A percentile compares a stretch with the other conserved stretches of the same genome.
phyloP scores from a whole-genome alignment of 1,140 invertebrate species.

The Babylonia areolata region DNA sequence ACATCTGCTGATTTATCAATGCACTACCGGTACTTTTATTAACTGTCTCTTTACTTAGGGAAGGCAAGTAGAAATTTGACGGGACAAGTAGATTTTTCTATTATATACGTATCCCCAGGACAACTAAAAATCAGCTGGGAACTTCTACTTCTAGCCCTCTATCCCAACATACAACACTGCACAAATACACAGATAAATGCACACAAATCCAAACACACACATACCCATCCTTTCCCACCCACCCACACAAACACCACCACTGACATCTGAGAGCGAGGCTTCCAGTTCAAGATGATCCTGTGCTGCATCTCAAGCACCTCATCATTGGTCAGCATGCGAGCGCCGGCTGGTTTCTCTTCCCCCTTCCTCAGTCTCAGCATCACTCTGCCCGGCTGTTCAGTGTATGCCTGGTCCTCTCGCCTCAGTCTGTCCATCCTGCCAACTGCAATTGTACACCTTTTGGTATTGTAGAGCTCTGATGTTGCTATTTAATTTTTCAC shows the following conservation, averaged over 20 bases:
- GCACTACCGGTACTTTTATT: no score
- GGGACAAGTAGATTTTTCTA: no score
- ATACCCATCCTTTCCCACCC: neutral
- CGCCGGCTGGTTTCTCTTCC: slow-evolving; percentile 22
- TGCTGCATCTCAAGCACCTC: slow-evolving; percentile 34
- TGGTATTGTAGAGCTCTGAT: no score
- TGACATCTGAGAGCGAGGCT: neutral
- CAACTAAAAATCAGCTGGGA: no score
- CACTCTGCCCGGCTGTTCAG: neutral
- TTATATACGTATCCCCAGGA: no score
- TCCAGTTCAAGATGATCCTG: slow-evolving; percentile 29
- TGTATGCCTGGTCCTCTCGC: neutral
- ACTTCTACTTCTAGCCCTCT: no score
- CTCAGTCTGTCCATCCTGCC: slow-evolving; percentile 26
- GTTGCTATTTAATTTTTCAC: no score
- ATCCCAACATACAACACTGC: neutral
- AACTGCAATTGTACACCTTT: no score
- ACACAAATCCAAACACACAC: neutral
- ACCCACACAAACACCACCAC: neutral
- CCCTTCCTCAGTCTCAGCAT: slow-evolving; percentile 32
- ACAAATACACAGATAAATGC: neutral
- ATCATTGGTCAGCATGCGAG: slow-evolving; percentile 9
- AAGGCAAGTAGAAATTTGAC: no score
- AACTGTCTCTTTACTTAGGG: no score
- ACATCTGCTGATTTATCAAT: no score